Percentiles rank a stretch among this genome's conserved stretches.
Conservation (phyloP, 2,888 invertebrate species). For the Baronia brevicornis region DNA sequence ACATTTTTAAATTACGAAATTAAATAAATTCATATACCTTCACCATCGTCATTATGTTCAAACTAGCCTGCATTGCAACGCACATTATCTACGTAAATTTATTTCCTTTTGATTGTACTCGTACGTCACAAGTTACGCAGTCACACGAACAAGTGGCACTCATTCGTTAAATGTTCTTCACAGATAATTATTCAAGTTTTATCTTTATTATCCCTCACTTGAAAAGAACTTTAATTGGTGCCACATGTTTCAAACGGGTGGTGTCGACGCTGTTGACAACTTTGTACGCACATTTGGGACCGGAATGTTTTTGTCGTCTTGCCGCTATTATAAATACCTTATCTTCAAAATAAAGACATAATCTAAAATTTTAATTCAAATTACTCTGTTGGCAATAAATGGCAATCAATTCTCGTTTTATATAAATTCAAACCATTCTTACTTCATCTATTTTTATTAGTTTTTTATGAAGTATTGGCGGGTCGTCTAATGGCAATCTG, state of each 20-base stretch:
- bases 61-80: too few relatives aligned
- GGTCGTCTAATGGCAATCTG: too few relatives aligned
- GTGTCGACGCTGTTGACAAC: conserved; percentile 45
- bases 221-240: conserved; percentile 69
- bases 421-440: too few relatives aligned
- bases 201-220: conserved; percentile 62
- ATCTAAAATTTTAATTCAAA: too few relatives aligned
- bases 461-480: too few relatives aligned
- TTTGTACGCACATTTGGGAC: conserved; percentile 42
- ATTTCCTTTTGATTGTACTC: conserved; percentile 14
- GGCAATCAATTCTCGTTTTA: too few relatives aligned
- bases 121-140: conserved; percentile 28
- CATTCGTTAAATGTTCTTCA: conserved; percentile 64
- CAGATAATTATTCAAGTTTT: conserved; percentile 65
- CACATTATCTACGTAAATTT: conserved; percentile 6
- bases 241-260: conserved; percentile 60
- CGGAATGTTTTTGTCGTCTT: conserved; percentile 28
- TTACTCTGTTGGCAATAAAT: too few relatives aligned
- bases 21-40: too few relatives aligned
- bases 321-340: conserved; percentile 11
- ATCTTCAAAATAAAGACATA: too few relatives aligned
- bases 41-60: too few relatives aligned
- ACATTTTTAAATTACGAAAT: too few relatives aligned
- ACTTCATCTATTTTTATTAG: too few relatives aligned
- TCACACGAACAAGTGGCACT: conserved; percentile 58